These are phyloP conservation scores for Philotrypesis tridentata DNA, from an alignment of 1,140 invertebrate genomes.

Conservation along the genomic window DNA sequence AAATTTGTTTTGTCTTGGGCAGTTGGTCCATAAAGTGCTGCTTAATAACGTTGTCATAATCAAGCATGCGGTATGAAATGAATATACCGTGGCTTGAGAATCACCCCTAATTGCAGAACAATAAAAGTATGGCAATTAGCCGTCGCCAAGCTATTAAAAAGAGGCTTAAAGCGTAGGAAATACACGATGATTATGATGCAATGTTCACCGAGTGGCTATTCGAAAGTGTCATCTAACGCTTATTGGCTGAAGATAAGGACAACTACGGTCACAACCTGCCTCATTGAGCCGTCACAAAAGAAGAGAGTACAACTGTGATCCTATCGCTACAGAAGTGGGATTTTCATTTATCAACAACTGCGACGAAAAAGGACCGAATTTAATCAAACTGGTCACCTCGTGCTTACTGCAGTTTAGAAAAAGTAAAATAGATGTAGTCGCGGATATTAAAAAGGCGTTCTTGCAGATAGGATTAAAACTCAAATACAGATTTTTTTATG, in stretches of 20 bases:
- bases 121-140: conserved; percentile 16
- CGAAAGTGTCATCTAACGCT: conserved; percentile 53
- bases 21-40: no score
- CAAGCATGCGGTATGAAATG: conserved; percentile 58
- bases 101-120: conserved; percentile 30
- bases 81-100: conserved; percentile 53
- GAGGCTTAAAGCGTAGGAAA: not conserved
- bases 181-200: conserved; percentile 46
- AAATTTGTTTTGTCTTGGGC: no score
- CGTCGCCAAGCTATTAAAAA: not conserved
- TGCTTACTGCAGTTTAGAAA: conserved; percentile 63
- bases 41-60: conserved; percentile 52
- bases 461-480: conserved; percentile 60
- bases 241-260: conserved; percentile 16
- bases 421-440: conserved; percentile 61
- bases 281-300: conserved; percentile 51
- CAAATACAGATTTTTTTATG: conserved; percentile 59
- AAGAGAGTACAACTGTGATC: conserved; percentile 47
- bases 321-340: conserved; percentile 35
- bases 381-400: conserved; percentile 63
- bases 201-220: conserved; percentile 44
- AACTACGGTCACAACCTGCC: conserved; percentile 36
- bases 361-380: conserved; percentile 62
- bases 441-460: no score
- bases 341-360: conserved; percentile 62